Evolutionary conservation across 2,113 vertebrate genomes (phyloP).

Genomic region (Cephalopterus ornatus): DNA sequence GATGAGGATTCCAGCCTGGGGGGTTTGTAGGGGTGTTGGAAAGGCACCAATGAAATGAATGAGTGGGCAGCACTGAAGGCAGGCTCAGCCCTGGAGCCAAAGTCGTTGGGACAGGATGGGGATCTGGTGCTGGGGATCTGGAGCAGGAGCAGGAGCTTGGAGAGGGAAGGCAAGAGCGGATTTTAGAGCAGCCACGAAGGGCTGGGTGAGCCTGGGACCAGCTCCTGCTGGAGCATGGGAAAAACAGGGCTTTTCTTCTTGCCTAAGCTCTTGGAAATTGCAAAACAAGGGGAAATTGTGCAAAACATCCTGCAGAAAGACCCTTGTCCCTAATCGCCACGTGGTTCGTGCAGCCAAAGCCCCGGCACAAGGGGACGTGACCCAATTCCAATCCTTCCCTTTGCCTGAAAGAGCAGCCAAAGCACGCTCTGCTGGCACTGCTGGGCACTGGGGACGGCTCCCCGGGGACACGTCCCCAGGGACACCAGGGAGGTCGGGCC

Average conservation of each 20-base stretch:
- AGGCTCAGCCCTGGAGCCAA: neutral
- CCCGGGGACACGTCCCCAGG: rapidly evolving
- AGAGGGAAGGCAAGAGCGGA: rapidly evolving
- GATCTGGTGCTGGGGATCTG: rapidly evolving
- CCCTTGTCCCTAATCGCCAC: constrained; percentile 46
- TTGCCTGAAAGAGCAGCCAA: neutral
- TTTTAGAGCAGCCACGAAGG: rapidly evolving
- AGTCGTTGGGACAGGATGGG: neutral
- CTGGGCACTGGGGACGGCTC: neutral
- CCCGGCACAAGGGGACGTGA: constrained; percentile 13
- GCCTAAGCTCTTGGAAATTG: neutral
- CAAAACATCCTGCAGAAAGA: constrained; percentile 34
- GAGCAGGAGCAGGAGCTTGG: rapidly evolving
- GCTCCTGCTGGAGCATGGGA: neutral
- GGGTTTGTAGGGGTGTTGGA: rapidly evolving
- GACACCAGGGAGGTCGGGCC: rapidly evolving
- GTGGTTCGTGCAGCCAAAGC: constrained; percentile 18
- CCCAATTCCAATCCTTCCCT: neutral
- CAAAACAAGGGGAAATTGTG: constrained; percentile 58
- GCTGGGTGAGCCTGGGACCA: neutral
- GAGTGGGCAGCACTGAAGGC: rapidly evolving
- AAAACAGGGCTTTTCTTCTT: constrained; percentile 20
- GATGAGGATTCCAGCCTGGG: neutral
- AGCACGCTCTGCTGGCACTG: neutral
- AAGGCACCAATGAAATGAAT: neutral